Base-by-base conservation (phyloP, 2,888 invertebrate species). In the Brenthis daphne region DNA sequence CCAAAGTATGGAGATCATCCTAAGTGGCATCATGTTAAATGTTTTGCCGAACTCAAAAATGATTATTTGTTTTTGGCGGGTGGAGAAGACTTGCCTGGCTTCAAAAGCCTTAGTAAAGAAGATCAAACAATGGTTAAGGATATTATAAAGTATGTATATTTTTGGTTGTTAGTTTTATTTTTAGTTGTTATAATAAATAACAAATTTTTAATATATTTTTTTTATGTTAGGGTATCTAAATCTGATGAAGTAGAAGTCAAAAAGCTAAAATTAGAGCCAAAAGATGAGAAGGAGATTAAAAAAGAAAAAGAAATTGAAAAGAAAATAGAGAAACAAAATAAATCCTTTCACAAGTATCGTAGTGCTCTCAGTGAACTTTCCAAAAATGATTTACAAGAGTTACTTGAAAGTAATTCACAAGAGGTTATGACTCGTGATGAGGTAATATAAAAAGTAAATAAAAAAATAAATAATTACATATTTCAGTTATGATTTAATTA, bases 1-100 rank as follows among this genome's bases (percentile, higher is more conserved):
- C 94, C 94, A 79, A 95, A 95, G 83, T 97, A 95, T 85, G 98
- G 98, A 0, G 98, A 98, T 0, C 94, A 96, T 79, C 95, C 97
- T 68, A 90, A 95, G 64, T 99, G 99, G 99, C 96, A 99, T 85
- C 99, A 99, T 87, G 86, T 98, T 3, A 96, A 96, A 70, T 99
- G 99, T 83, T 99, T 99, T 90, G 95, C 94, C 0, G 95, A 97
- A 80, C 78, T 86, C 1, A 93, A 98, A 53, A 93, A 94, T 24
- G 95, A 96, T 11, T 86, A 98, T 3, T 94, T 95, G 16, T 99
- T 95, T 87, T 95, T 94, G 81, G 96, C 94, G 51, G 89, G 93
- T 13, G 98, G 96, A 0, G 95, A 95, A 70, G 89, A 90, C 77
- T 86, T 99, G 33, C 96, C 96, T n/a, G 98, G 98, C 0, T 97